These are phyloP conservation scores for Whitmania pigra DNA, from an alignment of 1,140 invertebrate genomes.

Conservation along the genomic window DNA sequence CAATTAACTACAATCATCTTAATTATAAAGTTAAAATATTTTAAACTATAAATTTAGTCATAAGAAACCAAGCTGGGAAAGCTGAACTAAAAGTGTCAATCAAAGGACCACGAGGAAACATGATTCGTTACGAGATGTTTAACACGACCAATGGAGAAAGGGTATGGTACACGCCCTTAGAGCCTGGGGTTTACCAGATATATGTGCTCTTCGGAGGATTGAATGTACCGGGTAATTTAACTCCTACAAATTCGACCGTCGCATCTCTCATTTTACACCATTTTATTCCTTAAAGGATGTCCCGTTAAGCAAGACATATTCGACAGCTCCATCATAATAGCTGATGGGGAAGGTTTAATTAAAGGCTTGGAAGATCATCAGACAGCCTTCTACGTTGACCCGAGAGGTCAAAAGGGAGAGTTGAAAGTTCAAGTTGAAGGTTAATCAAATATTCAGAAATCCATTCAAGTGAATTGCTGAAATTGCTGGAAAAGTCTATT, in stretches of 20 bases:
- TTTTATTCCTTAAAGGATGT: conserved; percentile 30
- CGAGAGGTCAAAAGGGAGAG: conserved; percentile 40
- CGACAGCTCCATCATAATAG: conserved; percentile 35
- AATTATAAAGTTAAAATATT: not conserved
- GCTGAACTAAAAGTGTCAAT: conserved; percentile 79
- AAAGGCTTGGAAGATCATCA: conserved; percentile 37
- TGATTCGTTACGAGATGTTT: conserved; percentile 65
- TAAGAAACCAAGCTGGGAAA: conserved; percentile 69
- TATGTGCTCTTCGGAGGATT: conserved; percentile 71
- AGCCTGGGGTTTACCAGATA: conserved; percentile 77
- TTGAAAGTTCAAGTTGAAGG: conserved; percentile 37
- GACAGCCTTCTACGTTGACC: conserved; percentile 42
- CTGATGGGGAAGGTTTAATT: conserved; percentile 38
- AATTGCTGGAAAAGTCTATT: no score
- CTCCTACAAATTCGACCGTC: no score
- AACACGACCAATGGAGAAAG: conserved; percentile 57
- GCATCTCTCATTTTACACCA: no score
- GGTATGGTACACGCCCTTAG: conserved; percentile 70
- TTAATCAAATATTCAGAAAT: conserved; percentile 23
- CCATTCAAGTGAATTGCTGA: no score
- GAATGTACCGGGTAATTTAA: conserved; percentile 44
- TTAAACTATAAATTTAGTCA: conserved; percentile 49
- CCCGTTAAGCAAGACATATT: conserved; percentile 27
- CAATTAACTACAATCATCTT: no score
- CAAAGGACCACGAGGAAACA: conserved; percentile 72